Evolutionary conservation across 92 coral and sea anemone species (phyloP).

Genomic region (Epizoanthus rinbou): DNA sequence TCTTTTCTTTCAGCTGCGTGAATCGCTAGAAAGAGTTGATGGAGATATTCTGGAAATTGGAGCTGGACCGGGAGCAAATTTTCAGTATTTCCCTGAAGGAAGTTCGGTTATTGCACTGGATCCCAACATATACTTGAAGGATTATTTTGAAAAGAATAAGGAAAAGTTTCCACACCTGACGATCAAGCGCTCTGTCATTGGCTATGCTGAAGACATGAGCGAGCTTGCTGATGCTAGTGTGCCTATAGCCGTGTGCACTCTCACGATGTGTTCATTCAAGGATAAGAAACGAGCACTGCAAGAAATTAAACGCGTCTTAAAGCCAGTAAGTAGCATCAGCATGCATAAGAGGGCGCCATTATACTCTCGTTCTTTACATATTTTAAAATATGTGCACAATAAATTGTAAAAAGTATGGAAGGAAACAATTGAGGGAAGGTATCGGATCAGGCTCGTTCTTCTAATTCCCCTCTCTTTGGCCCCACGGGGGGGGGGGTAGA

Average conservation of each 20-base stretch:
- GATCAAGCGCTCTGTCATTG: slow-evolving; percentile 62
- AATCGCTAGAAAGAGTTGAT: slow-evolving; percentile 42
- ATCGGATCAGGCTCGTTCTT: too few species aligned
- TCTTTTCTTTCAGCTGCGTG: slow-evolving; percentile 65
- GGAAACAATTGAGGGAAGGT: too few species aligned
- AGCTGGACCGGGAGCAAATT: slow-evolving; percentile 96
- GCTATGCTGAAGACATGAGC: slow-evolving; percentile 87
- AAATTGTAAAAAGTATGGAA: too few species aligned
- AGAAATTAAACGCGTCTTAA: slow-evolving; percentile 86
- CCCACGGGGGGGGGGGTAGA: too few species aligned
- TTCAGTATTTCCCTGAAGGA: slow-evolving; percentile 79
- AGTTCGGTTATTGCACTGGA: slow-evolving; percentile 84
- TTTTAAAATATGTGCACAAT: too few species aligned
- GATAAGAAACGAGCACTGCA: slow-evolving; percentile 63
- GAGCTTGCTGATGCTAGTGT: slow-evolving; percentile 67
- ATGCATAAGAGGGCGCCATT: too few species aligned
- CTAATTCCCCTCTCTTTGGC: too few species aligned
- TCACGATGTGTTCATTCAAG: slow-evolving; percentile 81
- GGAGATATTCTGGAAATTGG: slow-evolving; percentile 95
- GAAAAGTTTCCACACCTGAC: slow-evolving; percentile 53
- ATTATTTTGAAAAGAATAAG: slow-evolving; percentile 60
- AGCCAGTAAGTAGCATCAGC: slow-evolving; percentile 73
- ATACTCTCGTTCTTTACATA: too few species aligned
- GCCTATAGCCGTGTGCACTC: slow-evolving; percentile 82
- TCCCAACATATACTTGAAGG: slow-evolving; percentile 74